Percentiles rank a stretch among this genome's conserved stretches.
phyloP scores from a whole-genome alignment of 2,797 vertebrate species.

The Phataginus tetradactyla region DNA sequence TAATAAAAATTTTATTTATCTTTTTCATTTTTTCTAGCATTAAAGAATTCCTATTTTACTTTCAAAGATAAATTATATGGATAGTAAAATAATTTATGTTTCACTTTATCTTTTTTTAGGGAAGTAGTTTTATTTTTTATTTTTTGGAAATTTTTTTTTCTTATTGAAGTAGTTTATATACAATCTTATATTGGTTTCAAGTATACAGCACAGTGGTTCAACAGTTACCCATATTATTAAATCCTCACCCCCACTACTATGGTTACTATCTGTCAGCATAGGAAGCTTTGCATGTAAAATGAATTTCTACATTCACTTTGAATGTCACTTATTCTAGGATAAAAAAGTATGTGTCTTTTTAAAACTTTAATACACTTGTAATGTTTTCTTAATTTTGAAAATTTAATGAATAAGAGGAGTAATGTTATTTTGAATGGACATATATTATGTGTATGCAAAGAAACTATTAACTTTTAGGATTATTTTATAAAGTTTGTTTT shows the following conservation, averaged over 20 bases:
- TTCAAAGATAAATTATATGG: not conserved
- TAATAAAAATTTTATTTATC: not conserved
- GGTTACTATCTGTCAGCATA: too few species aligned
- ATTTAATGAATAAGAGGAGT: not conserved
- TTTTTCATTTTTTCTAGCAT: not conserved
- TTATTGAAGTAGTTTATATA: too few species aligned
- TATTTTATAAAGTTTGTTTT: constrained; percentile 46
- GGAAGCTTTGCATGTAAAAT: constrained; percentile 15
- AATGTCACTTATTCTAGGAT: not conserved
- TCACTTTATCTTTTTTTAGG: constrained; percentile 31
- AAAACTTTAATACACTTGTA: not conserved
- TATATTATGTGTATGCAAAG: not conserved
- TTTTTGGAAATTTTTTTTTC: too few species aligned
- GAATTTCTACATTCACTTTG: not conserved
- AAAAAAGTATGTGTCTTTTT: not conserved
- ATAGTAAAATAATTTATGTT: constrained; percentile 23
- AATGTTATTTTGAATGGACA: not conserved
- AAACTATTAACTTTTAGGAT: constrained; percentile 23
- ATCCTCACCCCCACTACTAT: too few species aligned
- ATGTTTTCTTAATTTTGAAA: constrained; percentile 29
- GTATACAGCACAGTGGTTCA: too few species aligned
- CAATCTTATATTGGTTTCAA: too few species aligned
- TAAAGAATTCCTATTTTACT: constrained; percentile 30
- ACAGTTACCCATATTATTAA: too few species aligned
- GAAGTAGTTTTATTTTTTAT: too few species aligned